Evolutionary conservation across 2,113 vertebrate species (phyloP).

Genomic region (Falco punctatus): DNA sequence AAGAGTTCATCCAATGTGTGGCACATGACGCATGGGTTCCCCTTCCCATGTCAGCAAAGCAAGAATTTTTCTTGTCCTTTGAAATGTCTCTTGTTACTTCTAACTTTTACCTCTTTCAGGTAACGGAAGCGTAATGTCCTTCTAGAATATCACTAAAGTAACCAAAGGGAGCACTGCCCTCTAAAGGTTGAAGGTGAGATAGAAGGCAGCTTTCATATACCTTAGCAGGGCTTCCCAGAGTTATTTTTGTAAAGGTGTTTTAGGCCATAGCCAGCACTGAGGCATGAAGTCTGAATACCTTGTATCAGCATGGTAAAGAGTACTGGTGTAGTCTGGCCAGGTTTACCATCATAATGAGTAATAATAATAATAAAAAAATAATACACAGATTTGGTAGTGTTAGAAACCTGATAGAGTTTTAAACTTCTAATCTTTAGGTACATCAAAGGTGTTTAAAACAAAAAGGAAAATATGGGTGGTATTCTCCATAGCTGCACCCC

Average conservation of each 20-base stretch:
- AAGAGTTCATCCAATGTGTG: not conserved
- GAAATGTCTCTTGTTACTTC: not conserved
- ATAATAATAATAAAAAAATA: not conserved
- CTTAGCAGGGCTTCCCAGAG: not conserved
- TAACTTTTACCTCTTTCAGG: not conserved
- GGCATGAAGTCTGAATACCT: not conserved
- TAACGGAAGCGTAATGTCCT: not conserved
- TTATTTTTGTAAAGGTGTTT: not conserved
- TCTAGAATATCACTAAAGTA: not conserved
- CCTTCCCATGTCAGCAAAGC: not conserved
- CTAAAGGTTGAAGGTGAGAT: slow-evolving; percentile 65
- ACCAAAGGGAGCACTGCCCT: slow-evolving; percentile 64
- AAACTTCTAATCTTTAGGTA: not conserved
- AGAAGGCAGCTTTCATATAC: not conserved
- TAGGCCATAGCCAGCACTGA: not conserved
- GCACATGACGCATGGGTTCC: not conserved
- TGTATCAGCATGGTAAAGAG: not conserved
- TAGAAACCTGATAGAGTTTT: not conserved
- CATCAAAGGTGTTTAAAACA: not conserved
- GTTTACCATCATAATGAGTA: not conserved
- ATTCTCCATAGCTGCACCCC: not conserved
- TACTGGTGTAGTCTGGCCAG: not conserved
- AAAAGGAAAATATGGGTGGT: fast-evolving
- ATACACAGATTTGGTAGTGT: not conserved
- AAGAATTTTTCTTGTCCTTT: not conserved